phyloP scores from a whole-genome alignment of 2,888 invertebrate species.

The Escarpia spicata region DNA sequence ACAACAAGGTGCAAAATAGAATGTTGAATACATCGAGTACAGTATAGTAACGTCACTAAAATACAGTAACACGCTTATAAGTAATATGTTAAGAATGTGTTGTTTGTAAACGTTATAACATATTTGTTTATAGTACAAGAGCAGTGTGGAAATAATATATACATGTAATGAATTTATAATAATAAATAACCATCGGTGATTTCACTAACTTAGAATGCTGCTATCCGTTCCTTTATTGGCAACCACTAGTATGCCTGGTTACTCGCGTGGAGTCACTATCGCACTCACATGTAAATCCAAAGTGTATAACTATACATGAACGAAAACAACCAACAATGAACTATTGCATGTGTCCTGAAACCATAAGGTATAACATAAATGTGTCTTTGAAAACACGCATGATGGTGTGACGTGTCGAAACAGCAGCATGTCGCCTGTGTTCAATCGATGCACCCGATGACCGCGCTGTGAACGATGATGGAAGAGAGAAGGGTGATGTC shows the following conservation, averaged over 20 bases:
- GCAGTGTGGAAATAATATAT: neutral
- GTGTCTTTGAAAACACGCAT: neutral
- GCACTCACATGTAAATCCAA: neutral
- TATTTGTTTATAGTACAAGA: neutral
- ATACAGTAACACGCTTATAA: neutral
- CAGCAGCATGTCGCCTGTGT: neutral
- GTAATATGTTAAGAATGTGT: neutral
- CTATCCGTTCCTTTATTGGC: neutral
- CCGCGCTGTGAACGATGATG: neutral
- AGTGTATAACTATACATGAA: neutral
- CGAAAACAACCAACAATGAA: neutral
- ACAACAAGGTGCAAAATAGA: neutral
- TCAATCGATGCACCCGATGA: neutral
- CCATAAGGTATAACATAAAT: neutral
- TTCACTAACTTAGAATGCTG: neutral
- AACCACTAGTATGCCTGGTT: neutral
- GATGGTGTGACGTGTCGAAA: neutral
- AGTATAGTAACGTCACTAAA: neutral
- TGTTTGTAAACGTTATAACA: too few species aligned
- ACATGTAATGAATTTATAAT: neutral
- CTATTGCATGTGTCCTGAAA: neutral
- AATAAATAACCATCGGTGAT: slow-evolving; percentile 12
- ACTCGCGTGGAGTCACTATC: neutral
- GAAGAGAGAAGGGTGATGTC: neutral
- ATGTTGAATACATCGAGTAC: neutral